Base-by-base conservation (phyloP, 2,113 vertebrate species). In the Solenodon paradoxus region DNA sequence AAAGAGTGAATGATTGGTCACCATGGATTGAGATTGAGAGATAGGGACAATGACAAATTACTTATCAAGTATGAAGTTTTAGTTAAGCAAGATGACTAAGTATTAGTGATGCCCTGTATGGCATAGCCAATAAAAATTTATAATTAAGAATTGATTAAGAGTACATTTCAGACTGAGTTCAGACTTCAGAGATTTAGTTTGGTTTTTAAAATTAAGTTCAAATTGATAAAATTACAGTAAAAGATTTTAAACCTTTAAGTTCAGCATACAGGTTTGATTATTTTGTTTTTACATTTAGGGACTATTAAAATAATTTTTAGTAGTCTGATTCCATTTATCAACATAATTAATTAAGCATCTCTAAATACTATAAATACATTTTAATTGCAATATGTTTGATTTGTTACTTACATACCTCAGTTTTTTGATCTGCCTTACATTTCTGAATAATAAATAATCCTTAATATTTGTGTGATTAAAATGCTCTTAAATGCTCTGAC, bases 321-420 rank as follows among this genome's bases (percentile, higher is more conserved):
- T 30, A 24, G 5, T 30, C 17, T 82, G 38, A 47, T 61, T 24
- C n/a, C 45, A 72, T 77, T 83, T 92, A 64, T 1, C 75, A 86
- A 51, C 64, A 75, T 82, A 83, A 51, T 95, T 74, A 74, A 42
- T 78, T 66, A 92, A 96, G 66, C 20, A 59, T 74, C 55, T 74
- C 78, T 24, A 84, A 74, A 71, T 82, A 93, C 83, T 22, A 38
- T 90, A 82, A 86, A 17, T 90, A 13, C 6, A 82, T 90, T 95
- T 93, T 68, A 78, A 94, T 51, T 51, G n/a, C 84, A 89, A 72
- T 55, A 24, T 59, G 79, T 49, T 68, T 80, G 4, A 68, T 55
- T 87, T 42, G 15, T 19, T 66, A 68, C 10, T 57, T 81, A 47
- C 63, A 32, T 63, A 61, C 7, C 92, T 80, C 28, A 55, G 8